A percentile compares a stretch with the other conserved stretches of the same genome.
Evolutionary conservation across 1,140 invertebrate genomes (phyloP).

Genomic region (Palaemon carinicauda): DNA sequence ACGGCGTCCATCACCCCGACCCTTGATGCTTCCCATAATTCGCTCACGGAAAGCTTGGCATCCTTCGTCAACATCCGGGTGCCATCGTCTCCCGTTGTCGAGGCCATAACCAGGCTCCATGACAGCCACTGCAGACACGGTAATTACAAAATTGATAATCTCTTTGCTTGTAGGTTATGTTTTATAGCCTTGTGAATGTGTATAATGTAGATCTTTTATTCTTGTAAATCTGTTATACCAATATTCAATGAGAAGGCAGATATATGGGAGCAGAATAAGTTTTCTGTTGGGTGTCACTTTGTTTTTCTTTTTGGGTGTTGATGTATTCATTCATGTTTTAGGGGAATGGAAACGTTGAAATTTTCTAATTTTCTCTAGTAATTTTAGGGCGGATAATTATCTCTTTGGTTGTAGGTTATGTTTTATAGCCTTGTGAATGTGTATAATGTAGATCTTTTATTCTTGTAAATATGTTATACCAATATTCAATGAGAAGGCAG

Average conservation of each 20-base stretch:
- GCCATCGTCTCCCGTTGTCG: conserved; percentile 27
- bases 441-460: too few relatives aligned
- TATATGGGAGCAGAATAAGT: too few relatives aligned
- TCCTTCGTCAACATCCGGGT: conserved; percentile 46
- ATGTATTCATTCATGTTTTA: too few relatives aligned
- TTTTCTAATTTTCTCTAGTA: too few relatives aligned
- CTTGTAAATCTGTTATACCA: too few relatives aligned
- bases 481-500: neutral
- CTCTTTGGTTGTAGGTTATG: neutral
- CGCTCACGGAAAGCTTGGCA: conserved; percentile 31
- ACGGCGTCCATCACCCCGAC: neutral
- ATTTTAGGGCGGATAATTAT: too few relatives aligned
- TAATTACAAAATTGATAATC: neutral
- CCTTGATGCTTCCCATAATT: conserved; percentile 24
- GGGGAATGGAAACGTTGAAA: too few relatives aligned
- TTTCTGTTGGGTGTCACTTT: too few relatives aligned
- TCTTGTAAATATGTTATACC: too few relatives aligned
- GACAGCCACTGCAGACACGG: conserved; percentile 38
- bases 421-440: too few relatives aligned
- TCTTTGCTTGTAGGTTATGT: neutral
- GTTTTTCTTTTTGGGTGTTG: too few relatives aligned
- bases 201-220: too few relatives aligned
- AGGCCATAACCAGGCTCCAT: conserved; percentile 40
- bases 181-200: neutral
- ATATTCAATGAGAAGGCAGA: neutral